Percentiles rank a stretch among this genome's conserved stretches.
These are phyloP conservation scores for Drosophila paramelanica DNA, from an alignment of 2,888 invertebrate species.

Conservation along the genomic window DNA sequence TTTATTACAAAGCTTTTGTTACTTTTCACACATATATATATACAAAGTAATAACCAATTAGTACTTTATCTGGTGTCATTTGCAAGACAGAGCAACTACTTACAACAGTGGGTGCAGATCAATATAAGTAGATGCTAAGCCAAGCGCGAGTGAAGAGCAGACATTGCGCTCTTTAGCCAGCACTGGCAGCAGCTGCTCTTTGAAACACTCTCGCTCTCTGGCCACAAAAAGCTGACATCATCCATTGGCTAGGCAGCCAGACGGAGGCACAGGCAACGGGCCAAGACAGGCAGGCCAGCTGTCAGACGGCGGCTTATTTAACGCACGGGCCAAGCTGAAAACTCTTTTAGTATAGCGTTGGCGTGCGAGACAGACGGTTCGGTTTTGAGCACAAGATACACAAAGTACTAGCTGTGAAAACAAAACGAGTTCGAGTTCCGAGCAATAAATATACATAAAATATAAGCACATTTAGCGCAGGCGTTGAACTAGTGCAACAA, in stretches of 20 bases:
- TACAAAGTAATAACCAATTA: conserved; percentile 51
- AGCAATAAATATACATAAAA: conserved; percentile 50
- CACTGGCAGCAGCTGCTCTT: conserved; percentile 25
- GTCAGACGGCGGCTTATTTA: conserved; percentile 78
- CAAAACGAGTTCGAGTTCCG: conserved; percentile 55
- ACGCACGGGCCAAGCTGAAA: conserved; percentile 66
- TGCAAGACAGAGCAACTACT: conserved; percentile 30
- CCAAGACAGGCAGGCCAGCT: conserved; percentile 63
- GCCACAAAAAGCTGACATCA: conserved; percentile 75
- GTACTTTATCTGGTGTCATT: conserved; percentile 47
- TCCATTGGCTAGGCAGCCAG: conserved; percentile 52
- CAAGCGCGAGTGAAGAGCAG: conserved; percentile 5
- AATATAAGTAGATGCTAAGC: conserved; percentile 21
- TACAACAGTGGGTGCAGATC: conserved; percentile 54
- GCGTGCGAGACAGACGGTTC: conserved; percentile 83
- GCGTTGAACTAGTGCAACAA: conserved; percentile 60
- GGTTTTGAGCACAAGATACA: conserved; percentile 58
- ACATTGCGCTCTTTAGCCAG: conserved; percentile 16
- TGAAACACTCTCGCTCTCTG: conserved; percentile 11
- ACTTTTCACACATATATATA: conserved; percentile 16
- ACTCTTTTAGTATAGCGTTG: conserved; percentile 84
- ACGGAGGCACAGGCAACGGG: conserved; percentile 33
- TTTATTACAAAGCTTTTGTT: conserved; percentile 55
- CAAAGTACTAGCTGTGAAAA: conserved; percentile 53
- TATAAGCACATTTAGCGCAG: conserved; percentile 55